These are phyloP conservation scores for Scaptomyza flava DNA, from an alignment of 2,888 invertebrate species.

Conservation along the genomic window DNA sequence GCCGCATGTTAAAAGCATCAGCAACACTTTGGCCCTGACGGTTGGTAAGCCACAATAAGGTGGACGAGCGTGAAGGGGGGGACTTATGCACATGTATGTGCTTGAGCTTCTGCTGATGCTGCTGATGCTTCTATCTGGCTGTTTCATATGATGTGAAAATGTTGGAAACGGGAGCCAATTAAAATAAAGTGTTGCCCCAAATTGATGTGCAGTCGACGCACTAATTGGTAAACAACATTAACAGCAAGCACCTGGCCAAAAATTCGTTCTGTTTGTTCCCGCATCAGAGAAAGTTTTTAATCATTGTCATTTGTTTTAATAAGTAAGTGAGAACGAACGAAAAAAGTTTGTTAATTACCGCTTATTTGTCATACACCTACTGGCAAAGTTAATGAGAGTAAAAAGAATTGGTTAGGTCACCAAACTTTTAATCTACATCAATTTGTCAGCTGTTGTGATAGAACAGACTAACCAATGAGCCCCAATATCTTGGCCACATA, in stretches of 20 bases:
- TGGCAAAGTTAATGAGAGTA: conserved; percentile 26
- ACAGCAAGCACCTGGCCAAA: conserved; percentile 8
- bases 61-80: too few species aligned
- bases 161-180: conserved; percentile 23
- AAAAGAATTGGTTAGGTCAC: neutral
- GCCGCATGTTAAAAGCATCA: conserved; percentile 63
- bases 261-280: conserved; percentile 15
- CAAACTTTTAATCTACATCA: conserved; percentile 52
- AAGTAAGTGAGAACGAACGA: neutral
- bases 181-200: conserved; percentile 37
- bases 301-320: conserved; percentile 34
- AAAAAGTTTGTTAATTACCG: conserved; percentile 52
- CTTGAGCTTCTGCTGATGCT: neutral
- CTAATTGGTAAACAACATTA: conserved; percentile 47
- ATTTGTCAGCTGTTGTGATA: conserved; percentile 48
- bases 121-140: neutral
- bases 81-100: neutral
- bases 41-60: conserved; percentile 28
- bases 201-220: conserved; percentile 15
- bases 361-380: conserved; percentile 14
- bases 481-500: conserved; percentile 23
- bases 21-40: conserved; percentile 61
- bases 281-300: conserved; percentile 10
- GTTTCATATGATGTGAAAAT: conserved; percentile 10
- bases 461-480: conserved; percentile 38